Conservation (phyloP, 2,797 vertebrate genomes). For the Urosaurus nigricauda region DNA sequence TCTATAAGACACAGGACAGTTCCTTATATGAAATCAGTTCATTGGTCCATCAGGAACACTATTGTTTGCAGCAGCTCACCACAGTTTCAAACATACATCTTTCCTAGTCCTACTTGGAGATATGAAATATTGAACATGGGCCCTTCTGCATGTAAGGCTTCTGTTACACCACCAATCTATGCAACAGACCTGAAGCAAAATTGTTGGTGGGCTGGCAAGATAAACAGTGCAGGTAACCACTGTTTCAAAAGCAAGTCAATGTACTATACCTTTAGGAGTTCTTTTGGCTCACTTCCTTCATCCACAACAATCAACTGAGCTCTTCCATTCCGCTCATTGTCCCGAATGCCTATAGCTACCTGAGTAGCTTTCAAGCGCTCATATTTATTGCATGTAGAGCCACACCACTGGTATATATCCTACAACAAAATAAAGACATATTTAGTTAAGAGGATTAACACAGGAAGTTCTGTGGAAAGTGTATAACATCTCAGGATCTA, state of each 20-base stretch:
- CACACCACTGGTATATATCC: conserved; percentile 94
- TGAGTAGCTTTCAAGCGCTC: conserved; percentile 90
- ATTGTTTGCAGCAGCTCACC: not conserved
- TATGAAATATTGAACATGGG: not conserved
- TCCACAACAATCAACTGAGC: conserved; percentile 86
- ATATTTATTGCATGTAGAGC: conserved; percentile 89
- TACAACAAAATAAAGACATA: conserved; percentile 65
- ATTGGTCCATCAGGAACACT: not conserved
- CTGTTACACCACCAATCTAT: not conserved
- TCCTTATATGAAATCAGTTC: not conserved
- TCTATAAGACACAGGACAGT: not conserved
- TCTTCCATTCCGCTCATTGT: conserved; percentile 90
- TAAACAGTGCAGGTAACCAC: not conserved
- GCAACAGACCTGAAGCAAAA: not conserved
- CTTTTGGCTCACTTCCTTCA: conserved; percentile 83
- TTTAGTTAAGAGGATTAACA: conserved; percentile 31
- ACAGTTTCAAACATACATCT: not conserved
- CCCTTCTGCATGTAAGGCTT: not conserved
- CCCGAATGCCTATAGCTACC: conserved; percentile 88
- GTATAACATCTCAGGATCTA: not conserved
- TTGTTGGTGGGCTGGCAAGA: not conserved
- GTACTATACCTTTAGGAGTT: conserved; percentile 80
- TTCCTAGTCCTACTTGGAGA: not conserved
- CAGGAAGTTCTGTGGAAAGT: not conserved
- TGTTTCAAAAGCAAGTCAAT: not conserved